Conservation (phyloP, 2,113 vertebrate genomes). For the Tragelaphus scriptus region DNA sequence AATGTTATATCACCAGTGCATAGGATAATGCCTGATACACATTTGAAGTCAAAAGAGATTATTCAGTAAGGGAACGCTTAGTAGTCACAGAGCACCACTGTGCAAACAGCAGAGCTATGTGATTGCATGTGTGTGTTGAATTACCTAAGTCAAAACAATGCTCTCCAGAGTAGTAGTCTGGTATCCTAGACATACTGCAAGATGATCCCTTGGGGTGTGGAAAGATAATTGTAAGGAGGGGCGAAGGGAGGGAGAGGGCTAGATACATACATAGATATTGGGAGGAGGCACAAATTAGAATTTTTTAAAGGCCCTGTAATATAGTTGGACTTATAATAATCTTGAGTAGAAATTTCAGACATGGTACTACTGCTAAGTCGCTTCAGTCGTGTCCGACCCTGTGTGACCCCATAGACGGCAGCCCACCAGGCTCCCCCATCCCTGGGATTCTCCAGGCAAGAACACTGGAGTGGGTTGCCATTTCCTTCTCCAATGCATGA, state of each 20-base stretch:
- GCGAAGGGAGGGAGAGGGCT: background rate
- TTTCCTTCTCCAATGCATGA: too few species aligned
- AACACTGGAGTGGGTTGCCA: too few species aligned
- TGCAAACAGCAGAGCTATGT: background rate
- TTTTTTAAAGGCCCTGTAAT: background rate
- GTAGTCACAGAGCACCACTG: background rate
- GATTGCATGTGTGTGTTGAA: background rate
- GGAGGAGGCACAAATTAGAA: background rate
- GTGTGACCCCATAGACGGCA: too few species aligned
- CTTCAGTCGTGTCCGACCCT: too few species aligned
- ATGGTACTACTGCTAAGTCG: background rate
- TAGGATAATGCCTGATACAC: background rate
- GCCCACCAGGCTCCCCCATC: too few species aligned
- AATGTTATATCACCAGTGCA: background rate
- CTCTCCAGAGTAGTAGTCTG: background rate
- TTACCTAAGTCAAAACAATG: background rate
- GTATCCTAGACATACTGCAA: too few species aligned
- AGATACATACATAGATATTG: background rate
- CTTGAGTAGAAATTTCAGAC: constrained; percentile 16
- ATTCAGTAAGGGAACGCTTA: background rate
- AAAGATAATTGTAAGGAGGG: background rate
- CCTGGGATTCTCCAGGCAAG: too few species aligned
- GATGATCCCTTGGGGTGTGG: background rate
- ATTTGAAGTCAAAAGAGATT: background rate
- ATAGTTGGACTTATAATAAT: background rate